Base-by-base conservation (phyloP, 2,888 invertebrate species). In the Eumacrocentrus americanus region DNA sequence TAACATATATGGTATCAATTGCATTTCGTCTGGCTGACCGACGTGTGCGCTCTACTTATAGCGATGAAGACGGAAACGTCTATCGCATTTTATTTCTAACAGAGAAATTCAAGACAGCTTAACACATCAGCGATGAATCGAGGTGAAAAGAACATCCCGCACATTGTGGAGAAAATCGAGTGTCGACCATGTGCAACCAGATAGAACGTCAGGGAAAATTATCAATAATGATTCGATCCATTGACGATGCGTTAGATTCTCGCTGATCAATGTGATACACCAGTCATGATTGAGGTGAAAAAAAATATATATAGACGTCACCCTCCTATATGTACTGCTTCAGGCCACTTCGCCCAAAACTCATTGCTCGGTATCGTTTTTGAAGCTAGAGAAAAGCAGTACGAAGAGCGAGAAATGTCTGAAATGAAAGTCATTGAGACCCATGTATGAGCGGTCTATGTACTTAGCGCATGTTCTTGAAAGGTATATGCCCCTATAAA, bases 111-210 rank as follows among this genome's bases (percentile, higher is more conserved):
- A 66, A 37, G 55, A 23, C 4, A 23, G 20, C 46, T 46, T 20
- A 29, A 14, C 48, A 48, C 48, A 22, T 23, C 11, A 9, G 29
- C 50, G 18, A 54, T 34, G 52, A 42, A 51, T 29, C 54, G 38
- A 51, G 23, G 35, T 23, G 48, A 34, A 44, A 18, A 37, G 40
- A 51, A 48, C 20, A 42, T 46, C 37, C 38, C 37, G 47, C 40
- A n/a, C n/a, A n/a, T n/a, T 37, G 54, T 57, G 61, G 68, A 69
- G 70, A 72, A 74, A 73, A 72, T 68, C 69, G 67, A 72, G 67
- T 63, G 64, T 69, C 67, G 65, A 63, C 67, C 67, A 65, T 70
- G 72, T 69, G 71, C 65, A 67, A 68, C 70, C 67, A 67, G 63
- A 59, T 65, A 69, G 66, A 70, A 73, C 71, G 60, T 58, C 59